phyloP scores from a whole-genome alignment of 2,113 vertebrate genomes.

The Lasiurus borealis region DNA sequence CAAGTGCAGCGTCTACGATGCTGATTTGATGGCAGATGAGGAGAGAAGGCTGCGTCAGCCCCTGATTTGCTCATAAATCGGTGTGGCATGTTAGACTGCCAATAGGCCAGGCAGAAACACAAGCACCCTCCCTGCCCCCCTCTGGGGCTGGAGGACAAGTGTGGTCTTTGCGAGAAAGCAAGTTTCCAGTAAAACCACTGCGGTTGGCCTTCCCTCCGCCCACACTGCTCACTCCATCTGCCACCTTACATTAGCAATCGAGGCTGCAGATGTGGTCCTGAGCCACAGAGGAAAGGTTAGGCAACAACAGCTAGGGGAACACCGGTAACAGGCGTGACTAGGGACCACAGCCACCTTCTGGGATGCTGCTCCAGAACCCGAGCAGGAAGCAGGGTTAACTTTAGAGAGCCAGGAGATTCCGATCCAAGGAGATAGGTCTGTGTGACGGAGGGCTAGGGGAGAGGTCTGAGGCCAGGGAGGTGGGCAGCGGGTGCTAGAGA shows the following conservation, averaged over 20 bases:
- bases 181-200: neutral
- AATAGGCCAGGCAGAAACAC: neutral
- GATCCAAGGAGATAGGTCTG: neutral
- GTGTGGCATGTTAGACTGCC: no score
- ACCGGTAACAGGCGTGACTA: neutral
- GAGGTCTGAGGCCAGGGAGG: neutral
- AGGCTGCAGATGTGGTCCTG: neutral
- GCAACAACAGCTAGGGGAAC: neutral
- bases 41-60: neutral
- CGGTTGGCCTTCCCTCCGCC: neutral
- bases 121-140: no score
- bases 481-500: no score
- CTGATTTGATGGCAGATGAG: neutral
- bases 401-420: neutral
- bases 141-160: neutral
- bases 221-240: neutral
- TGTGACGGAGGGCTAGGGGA: rapidly evolving
- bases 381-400: neutral
- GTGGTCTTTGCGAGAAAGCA: neutral
- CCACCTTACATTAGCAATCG: neutral
- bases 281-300: slow-evolving; percentile 18
- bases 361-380: neutral
- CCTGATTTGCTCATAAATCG: neutral
- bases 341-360: neutral
- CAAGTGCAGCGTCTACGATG: neutral